Evolutionary conservation across 2,888 invertebrate species (phyloP).

Genomic region (Trachelus iudaicus): DNA sequence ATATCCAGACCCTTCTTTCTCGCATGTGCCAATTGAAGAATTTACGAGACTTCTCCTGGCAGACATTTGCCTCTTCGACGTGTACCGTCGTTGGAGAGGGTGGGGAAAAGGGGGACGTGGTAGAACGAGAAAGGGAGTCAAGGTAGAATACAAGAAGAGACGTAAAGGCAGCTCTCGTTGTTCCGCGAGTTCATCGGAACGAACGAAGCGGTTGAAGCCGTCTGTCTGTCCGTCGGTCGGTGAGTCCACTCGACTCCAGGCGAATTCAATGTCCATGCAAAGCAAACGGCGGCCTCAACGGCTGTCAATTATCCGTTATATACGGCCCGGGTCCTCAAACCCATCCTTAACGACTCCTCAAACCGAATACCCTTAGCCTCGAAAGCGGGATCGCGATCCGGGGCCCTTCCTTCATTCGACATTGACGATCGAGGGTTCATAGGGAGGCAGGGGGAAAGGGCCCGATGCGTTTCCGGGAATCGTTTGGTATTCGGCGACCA

Average conservation of each 20-base stretch:
- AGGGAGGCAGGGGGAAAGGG: not conserved
- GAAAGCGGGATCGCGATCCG: constrained; percentile 4
- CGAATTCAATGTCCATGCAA: constrained; percentile 65
- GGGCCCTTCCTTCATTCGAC: constrained; percentile 20
- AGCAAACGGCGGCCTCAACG: constrained; percentile 60
- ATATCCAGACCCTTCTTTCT: constrained; percentile 5
- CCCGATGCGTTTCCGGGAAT: constrained; percentile 41
- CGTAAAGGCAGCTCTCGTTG: not conserved
- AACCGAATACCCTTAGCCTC: constrained; percentile 42
- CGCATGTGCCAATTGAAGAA: constrained; percentile 12
- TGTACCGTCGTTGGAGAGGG: constrained; percentile 7
- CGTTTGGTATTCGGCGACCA: constrained; percentile 45
- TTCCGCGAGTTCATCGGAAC: not conserved
- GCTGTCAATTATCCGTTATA: constrained; percentile 67
- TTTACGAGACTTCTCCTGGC: constrained; percentile 5
- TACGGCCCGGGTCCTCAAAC: constrained; percentile 63
- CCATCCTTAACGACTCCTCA: constrained; percentile 63
- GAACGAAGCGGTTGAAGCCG: constrained; percentile 14
- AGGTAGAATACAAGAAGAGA: constrained; percentile 1
- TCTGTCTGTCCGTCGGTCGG: constrained; percentile 23
- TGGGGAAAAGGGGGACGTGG: not conserved
- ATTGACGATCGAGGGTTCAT: constrained; percentile 13
- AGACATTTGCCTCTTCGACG: constrained; percentile 8
- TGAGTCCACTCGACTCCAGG: constrained; percentile 2
- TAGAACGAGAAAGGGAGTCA: constrained; percentile 13